Percentiles rank a stretch among this genome's conserved stretches.
These are phyloP conservation scores for Nowickia ferox DNA, from an alignment of 2,888 invertebrate species.

Conservation along the genomic window DNA sequence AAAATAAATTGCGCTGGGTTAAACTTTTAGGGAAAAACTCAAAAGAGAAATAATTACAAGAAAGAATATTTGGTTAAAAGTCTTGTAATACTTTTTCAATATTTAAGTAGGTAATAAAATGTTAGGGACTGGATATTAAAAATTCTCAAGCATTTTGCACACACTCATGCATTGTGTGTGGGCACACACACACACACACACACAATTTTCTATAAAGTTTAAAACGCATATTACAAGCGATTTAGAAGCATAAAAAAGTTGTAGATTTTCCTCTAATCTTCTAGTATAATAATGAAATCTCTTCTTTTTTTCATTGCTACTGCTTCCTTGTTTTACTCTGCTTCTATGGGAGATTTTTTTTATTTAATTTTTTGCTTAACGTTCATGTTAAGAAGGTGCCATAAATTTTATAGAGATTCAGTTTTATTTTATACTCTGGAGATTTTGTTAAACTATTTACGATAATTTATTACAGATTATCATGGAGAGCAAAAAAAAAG, in stretches of 20 bases:
- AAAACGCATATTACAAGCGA: conserved; percentile 24
- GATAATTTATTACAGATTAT: conserved; percentile 62
- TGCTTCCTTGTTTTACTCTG: conserved; percentile 6
- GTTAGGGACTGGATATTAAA: conserved; percentile 24
- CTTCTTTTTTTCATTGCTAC: conserved; percentile 13
- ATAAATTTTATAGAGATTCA: conserved; percentile 52
- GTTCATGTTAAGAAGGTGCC: conserved; percentile 46
- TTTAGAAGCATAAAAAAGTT: conserved; percentile 44
- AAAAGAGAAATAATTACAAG: conserved; percentile 59
- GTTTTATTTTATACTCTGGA: conserved; percentile 48
- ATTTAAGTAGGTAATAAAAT: conserved; percentile 63
- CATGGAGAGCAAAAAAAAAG: neutral
- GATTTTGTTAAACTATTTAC: conserved; percentile 61
- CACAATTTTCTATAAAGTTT: neutral
- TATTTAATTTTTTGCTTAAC: conserved; percentile 8
- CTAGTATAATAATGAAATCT: conserved; percentile 6
- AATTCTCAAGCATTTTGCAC: neutral
- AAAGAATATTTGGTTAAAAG: conserved; percentile 14
- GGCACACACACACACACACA: too few species aligned
- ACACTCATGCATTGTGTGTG: neutral
- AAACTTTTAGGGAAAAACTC: conserved; percentile 14
- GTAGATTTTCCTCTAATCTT: conserved; percentile 43
- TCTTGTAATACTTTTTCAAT: conserved; percentile 23
- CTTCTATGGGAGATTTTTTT: neutral
- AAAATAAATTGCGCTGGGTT: neutral